These are phyloP conservation scores for Colinus virginianus DNA, from an alignment of 2,113 vertebrate species.

Conservation along the genomic window DNA sequence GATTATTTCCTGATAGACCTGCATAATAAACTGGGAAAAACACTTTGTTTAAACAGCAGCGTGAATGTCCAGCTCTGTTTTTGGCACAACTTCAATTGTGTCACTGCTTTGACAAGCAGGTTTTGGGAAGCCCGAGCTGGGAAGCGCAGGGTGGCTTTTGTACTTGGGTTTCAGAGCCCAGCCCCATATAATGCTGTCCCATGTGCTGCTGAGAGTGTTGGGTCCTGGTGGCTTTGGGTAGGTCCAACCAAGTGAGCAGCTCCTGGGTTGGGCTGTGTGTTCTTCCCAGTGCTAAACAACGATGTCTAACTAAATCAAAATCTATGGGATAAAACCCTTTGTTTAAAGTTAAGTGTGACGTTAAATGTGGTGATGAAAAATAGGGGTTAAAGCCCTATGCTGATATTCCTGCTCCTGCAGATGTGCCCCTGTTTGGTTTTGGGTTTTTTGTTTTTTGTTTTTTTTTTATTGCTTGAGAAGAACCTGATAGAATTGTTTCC, in stretches of 20 bases:
- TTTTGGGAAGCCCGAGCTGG: not conserved
- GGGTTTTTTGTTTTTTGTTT: not conserved
- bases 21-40: not conserved
- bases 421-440: not conserved
- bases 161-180: rapidly evolving
- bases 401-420: not conserved
- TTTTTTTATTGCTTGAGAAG: not conserved
- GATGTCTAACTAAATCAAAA: not conserved
- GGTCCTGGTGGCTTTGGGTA: not conserved
- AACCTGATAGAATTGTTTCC: not conserved
- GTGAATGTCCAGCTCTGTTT: not conserved
- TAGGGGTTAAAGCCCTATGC: rapidly evolving
- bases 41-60: not conserved
- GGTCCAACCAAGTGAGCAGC: not conserved
- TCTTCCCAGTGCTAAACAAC: not conserved
- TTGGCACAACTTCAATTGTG: not conserved
- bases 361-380: not conserved
- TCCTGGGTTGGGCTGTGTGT: not conserved
- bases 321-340: not conserved
- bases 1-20: conserved; percentile 36
- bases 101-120: rapidly evolving
- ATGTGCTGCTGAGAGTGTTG: not conserved
- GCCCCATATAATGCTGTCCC: not conserved
- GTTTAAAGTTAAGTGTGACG: not conserved
- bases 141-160: not conserved